Evolutionary conservation across 1,140 invertebrate genomes (phyloP), one percentile per base, ranked within the genome.

Genomic region (Cylas formicarius): DNA sequence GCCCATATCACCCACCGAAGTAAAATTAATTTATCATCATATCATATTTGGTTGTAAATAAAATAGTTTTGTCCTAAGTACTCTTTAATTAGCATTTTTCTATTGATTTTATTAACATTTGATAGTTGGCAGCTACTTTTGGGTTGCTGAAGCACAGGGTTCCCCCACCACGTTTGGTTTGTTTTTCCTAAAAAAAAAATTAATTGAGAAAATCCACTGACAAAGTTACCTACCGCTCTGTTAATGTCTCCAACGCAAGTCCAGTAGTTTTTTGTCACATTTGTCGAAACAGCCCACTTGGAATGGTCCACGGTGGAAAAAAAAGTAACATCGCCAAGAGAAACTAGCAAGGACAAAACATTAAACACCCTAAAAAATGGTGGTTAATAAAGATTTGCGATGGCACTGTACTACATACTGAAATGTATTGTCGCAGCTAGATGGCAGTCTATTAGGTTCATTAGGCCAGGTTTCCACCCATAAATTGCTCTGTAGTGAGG

Each of bases 221-320:
- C 5, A 21, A 23, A 21, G 16, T 45, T 10, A 48, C 67, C 72
- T 67, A 89, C 85, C 65, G 84, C 82, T 74, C 92, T 75, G 64
- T 97, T 97, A 14, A 96, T 91, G 63, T 95, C 92, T 9, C 88
- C 90, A 10, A 96, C 78, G 62, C 93, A 97, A 42, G 83, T 75
- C 84, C 86, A 92, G 29, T 72, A 28, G 13, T 23, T 32, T 13
- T 23, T 72, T 23, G 68, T 62, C 6, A 65, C 32, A 39, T 10
- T 33, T 10, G 69, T 68, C 0, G 83, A 73, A 2, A 93, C 77
- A 0, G 86, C 84, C 90, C 90, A 95, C 67, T 97, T 97, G 0
- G 90, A 88, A 67, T 96, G 93, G 67, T 96, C 91, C 28, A 76
- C 72, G 16, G 78, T 75, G 2, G 78, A 82, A n/a, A 73, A 74